phyloP scores from a whole-genome alignment of 2,888 invertebrate genomes.

The Mythimna albipuncta region DNA sequence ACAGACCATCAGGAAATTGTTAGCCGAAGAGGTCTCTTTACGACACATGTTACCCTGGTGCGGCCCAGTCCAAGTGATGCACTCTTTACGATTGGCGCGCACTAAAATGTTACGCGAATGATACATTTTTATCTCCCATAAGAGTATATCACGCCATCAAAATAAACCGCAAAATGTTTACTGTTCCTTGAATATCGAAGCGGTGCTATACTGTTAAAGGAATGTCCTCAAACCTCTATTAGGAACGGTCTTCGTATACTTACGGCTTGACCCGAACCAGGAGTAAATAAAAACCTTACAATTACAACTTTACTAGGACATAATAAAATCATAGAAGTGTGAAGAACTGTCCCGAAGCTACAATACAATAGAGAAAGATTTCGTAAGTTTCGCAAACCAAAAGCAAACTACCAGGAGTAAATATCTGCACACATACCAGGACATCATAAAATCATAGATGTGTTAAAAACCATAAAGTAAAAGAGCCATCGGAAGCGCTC shows the following conservation, averaged over 20 bases:
- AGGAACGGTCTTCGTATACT: too few relatives aligned
- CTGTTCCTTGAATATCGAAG: constrained; percentile 64
- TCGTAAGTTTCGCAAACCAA: constrained; percentile 42
- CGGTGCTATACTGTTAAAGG: constrained; percentile 29
- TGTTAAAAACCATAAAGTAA: constrained; percentile 70
- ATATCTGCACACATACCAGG: constrained; percentile 59
- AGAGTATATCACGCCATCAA: constrained; percentile 77
- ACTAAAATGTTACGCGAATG: constrained; percentile 85
- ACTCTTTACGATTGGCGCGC: constrained; percentile 89
- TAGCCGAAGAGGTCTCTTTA: constrained; percentile 91
- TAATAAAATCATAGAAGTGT: background rate
- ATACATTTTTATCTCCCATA: constrained; percentile 85
- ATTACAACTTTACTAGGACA: background rate
- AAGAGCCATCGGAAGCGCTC: constrained; percentile 72
- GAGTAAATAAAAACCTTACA: background rate
- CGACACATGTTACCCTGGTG: constrained; percentile 88
- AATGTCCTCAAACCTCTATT: constrained; percentile 30
- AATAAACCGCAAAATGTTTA: constrained; percentile 72
- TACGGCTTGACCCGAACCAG: background rate
- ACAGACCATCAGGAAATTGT: constrained; percentile 91
- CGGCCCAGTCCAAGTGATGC: constrained; percentile 82
- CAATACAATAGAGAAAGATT: background rate
- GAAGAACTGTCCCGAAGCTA: background rate
- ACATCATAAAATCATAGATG: constrained; percentile 71
- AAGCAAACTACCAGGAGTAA: constrained; percentile 61